Evolutionary conservation across 2,113 vertebrate genomes (phyloP), one percentile per base, ranked within the genome.

Genomic region (Platysteira castanea): DNA sequence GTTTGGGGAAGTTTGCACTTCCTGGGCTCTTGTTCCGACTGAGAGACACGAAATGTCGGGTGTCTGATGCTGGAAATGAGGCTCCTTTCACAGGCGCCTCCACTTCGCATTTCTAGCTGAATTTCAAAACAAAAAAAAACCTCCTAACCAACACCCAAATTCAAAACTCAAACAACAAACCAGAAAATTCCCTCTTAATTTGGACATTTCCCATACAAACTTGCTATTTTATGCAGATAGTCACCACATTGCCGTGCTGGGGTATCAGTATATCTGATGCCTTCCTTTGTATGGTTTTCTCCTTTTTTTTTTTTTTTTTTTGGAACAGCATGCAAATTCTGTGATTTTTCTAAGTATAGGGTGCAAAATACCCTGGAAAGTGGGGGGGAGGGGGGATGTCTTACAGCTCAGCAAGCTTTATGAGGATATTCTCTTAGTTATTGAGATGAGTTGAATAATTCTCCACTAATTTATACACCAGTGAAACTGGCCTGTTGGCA

Each of bases 401-500:
- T 95, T 92, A 90, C 88, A 88, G 92, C 95, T 92, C 95, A 95
- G 94, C 85, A 96, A 96, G 94, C 94, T 93, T 95, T 96, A 97
- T 96, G 95, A 97, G 89, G 95, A 97, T 97, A 97, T 93, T 97
- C 95, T 94, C 96, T 97, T 94, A 95, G 96, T 89, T 96, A 97
- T 96, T 97, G 93, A 97, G 97, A 97, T 98, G 97, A 98, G 96
- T 97, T 95, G 97, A 98, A 98, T 98, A 97, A 98, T 98, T 97
- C 96, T 94, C 91, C 90, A 95, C 95, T 98, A 98, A 98, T 98
- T 98, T 97, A 97, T 97, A 98, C 94, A 97, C 97, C 97, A 97
- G 54, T 95, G 96, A 98, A 98, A 98, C 96, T 89, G 95, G 97
- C 95, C 96, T 87, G 95, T 98, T 98, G 98, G 98, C 98, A 98